Evolutionary conservation across 2,113 vertebrate genomes (phyloP).

Genomic region (Sapayoa aenigma): DNA sequence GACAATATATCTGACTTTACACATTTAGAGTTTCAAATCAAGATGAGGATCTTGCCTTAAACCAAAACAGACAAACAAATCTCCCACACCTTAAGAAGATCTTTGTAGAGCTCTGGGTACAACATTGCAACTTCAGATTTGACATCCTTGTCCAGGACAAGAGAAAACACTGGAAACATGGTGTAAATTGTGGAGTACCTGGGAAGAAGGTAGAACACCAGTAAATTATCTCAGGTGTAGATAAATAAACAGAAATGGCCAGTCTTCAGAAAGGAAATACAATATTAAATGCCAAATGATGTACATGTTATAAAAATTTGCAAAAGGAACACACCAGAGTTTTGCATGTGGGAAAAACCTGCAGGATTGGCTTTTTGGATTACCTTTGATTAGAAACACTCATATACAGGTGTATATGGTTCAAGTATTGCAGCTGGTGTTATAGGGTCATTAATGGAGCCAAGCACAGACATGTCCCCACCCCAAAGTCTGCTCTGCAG

Average conservation of each 20-base stretch:
- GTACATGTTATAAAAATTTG: background rate
- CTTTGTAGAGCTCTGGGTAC: conserved; percentile 97
- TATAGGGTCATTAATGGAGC: background rate
- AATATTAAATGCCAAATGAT: background rate
- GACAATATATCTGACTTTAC: background rate
- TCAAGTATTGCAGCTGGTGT: background rate
- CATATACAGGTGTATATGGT: background rate
- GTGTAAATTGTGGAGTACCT: conserved; percentile 97
- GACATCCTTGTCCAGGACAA: conserved; percentile 97
- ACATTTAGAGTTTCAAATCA: background rate
- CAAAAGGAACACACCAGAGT: background rate
- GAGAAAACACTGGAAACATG: conserved; percentile 98
- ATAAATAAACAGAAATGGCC: background rate
- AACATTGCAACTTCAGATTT: conserved; percentile 98
- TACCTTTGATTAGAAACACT: background rate
- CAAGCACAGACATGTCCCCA: background rate
- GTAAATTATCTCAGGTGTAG: background rate
- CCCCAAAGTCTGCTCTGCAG: background rate
- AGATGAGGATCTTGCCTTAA: background rate
- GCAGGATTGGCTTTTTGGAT: background rate
- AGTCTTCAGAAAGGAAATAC: background rate
- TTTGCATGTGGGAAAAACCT: background rate
- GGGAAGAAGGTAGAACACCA: background rate
- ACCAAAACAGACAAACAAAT: background rate
- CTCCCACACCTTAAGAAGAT: conserved; percentile 88